Evolutionary conservation across 2,888 invertebrate genomes (phyloP).

Genomic region (Cantharis nigra): DNA sequence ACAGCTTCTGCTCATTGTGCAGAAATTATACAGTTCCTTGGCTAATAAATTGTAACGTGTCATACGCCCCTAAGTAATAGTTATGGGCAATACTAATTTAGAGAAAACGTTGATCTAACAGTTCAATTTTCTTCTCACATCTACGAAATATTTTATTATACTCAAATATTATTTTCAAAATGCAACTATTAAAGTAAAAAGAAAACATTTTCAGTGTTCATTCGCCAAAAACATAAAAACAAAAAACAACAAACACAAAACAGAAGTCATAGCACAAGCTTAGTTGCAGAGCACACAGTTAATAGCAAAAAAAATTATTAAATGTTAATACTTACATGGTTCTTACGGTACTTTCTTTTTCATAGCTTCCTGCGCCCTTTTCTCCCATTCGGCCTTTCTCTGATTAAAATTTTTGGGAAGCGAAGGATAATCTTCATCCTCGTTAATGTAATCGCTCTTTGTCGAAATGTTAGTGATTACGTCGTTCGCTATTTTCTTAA

Average conservation of each 20-base stretch:
- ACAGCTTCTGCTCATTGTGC: too few relatives aligned
- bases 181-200: neutral
- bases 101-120: neutral
- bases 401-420: conserved; percentile 76
- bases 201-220: neutral
- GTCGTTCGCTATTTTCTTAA: conserved; percentile 30
- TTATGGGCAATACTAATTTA: neutral
- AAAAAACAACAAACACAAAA: neutral
- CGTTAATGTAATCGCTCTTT: conserved; percentile 41
- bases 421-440: conserved; percentile 53
- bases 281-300: neutral
- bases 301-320: neutral
- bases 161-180: neutral
- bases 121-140: neutral
- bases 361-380: conserved; percentile 73
- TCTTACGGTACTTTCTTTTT: conserved; percentile 56
- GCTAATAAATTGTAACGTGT: too few relatives aligned
- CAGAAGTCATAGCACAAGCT: neutral
- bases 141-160: neutral
- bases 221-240: neutral
- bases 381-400: conserved; percentile 78
- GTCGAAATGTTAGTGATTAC: conserved; percentile 39
- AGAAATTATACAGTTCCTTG: too few relatives aligned
- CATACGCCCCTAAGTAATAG: neutral
- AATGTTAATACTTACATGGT: conserved; percentile 15